Evolutionary conservation across 2,113 vertebrate genomes (phyloP).

Genomic region (Megatriorchis doriae): DNA sequence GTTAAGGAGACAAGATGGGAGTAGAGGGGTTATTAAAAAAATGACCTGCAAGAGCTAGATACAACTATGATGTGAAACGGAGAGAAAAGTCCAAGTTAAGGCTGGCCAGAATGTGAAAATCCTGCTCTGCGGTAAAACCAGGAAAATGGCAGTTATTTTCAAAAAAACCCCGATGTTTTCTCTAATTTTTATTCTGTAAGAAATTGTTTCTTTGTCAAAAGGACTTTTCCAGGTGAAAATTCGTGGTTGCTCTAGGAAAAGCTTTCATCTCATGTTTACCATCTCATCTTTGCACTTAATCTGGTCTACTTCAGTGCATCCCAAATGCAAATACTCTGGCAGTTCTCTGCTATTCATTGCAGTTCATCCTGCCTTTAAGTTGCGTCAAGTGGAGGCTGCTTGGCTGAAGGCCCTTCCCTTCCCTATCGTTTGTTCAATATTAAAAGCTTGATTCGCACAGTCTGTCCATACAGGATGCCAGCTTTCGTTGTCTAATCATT

Average conservation of each 20-base stretch:
- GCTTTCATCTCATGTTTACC: background rate
- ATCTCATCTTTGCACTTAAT: background rate
- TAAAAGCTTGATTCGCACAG: background rate
- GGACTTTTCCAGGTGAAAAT: background rate
- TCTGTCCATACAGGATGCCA: background rate
- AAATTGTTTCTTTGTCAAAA: background rate
- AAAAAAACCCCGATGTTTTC: background rate
- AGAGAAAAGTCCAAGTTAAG: background rate
- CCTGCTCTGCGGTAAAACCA: background rate
- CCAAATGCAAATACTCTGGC: background rate
- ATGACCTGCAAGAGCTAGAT: background rate
- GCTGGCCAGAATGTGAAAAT: background rate
- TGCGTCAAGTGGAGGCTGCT: background rate
- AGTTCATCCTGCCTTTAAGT: background rate
- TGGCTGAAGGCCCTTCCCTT: background rate
- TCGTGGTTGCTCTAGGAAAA: background rate
- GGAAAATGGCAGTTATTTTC: background rate
- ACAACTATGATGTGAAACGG: background rate
- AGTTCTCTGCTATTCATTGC: background rate
- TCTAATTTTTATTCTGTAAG: background rate
- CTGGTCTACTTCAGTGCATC: background rate
- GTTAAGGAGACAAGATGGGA: background rate
- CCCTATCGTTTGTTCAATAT: background rate
- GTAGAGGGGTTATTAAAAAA: background rate
- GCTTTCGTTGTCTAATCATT: background rate